These are phyloP conservation scores for Apotomis betuletana DNA, from an alignment of 2,888 invertebrate species.

Conservation along the genomic window DNA sequence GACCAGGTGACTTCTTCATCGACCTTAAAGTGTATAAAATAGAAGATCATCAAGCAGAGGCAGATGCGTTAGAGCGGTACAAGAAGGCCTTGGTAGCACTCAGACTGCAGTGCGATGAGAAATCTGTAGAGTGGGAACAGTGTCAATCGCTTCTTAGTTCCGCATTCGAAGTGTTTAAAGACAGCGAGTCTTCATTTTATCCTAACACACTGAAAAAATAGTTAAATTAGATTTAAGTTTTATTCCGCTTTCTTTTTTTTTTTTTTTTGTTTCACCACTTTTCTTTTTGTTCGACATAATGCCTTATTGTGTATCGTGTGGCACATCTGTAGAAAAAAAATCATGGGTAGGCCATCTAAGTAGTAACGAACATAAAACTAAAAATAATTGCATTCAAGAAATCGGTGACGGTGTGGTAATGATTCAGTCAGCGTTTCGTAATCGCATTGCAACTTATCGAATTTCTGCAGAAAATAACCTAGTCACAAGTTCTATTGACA, in stretches of 20 bases:
- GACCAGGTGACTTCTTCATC: conserved; percentile 9
- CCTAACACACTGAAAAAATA: neutral
- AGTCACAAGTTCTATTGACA: conserved; percentile 6
- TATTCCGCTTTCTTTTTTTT: neutral
- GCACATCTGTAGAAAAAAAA: conserved; percentile 26
- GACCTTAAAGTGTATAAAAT: conserved; percentile 9
- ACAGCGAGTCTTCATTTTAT: neutral
- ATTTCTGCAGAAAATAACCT: neutral
- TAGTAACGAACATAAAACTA: conserved; percentile 15
- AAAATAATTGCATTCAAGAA: conserved; percentile 1
- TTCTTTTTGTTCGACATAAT: conserved; percentile 4
- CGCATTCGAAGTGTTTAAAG: neutral
- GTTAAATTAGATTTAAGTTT: neutral
- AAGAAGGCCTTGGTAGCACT: conserved; percentile 3
- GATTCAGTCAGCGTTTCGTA: conserved; percentile 15
- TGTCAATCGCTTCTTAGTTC: neutral
- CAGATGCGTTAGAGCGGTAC: conserved; percentile 2
- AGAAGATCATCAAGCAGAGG: neutral
- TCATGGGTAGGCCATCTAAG: conserved; percentile 21
- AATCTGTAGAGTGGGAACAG: neutral
- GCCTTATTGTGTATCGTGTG: conserved; percentile 25
- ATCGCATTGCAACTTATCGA: conserved; percentile 13
- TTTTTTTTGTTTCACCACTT: too few species aligned
- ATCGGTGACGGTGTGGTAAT: conserved; percentile 6
- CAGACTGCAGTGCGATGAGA: conserved; percentile 3